Conservation (phyloP, 2,113 vertebrate genomes). For the Trogon melanurus region DNA sequence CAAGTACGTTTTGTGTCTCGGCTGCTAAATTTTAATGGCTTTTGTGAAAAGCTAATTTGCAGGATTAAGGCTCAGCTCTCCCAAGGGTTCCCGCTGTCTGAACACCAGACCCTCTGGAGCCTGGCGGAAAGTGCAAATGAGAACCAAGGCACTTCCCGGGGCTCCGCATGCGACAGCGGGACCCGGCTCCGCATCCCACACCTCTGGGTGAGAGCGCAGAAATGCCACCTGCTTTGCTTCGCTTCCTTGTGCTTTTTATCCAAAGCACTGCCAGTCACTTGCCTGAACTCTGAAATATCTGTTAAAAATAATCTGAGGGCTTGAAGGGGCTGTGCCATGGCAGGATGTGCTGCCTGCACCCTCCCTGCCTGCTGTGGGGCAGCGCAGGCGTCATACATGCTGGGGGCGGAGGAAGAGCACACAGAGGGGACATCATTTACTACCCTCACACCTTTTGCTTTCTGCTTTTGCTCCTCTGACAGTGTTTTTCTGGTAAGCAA, state of each 20-base stretch:
- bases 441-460: background rate
- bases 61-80: conserved; percentile 51
- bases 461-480: background rate
- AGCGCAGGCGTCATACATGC: fast-evolving
- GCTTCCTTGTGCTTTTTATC: background rate
- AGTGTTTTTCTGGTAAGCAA: background rate
- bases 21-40: conserved; percentile 53
- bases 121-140: background rate
- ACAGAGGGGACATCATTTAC: background rate
- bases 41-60: conserved; percentile 47
- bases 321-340: background rate
- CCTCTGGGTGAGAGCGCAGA: background rate
- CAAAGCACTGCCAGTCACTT: background rate
- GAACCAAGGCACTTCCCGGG: background rate
- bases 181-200: background rate
- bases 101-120: background rate
- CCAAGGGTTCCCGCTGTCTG: background rate
- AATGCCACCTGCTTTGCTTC: background rate
- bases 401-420: background rate
- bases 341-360: fast-evolving
- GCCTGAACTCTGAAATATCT: background rate
- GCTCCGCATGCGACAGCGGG: fast-evolving
- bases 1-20: conserved; percentile 14
- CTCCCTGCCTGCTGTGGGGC: background rate
- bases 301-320: background rate